phyloP scores from a whole-genome alignment of 1,140 invertebrate species.

The Macrobrachium nipponense region DNA sequence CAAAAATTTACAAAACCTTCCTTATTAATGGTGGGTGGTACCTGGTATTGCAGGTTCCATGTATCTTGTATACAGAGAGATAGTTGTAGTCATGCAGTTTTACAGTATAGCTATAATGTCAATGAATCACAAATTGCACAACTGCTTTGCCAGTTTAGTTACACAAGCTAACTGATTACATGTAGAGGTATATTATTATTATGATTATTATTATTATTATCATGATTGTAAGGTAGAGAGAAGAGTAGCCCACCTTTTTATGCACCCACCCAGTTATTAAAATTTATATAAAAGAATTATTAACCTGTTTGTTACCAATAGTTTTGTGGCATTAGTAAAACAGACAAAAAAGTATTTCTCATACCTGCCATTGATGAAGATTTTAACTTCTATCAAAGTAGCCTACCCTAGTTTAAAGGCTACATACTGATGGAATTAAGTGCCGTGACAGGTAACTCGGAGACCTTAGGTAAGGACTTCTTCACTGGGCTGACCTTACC shows the following conservation, averaged over 20 bases:
- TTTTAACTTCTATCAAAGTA: constrained; percentile 51
- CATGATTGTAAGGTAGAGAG: not conserved
- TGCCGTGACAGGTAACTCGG: constrained; percentile 44
- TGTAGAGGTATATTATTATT: constrained; percentile 17
- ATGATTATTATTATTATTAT: constrained; percentile 18
- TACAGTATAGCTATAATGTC: constrained; percentile 48
- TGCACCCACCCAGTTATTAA: constrained; percentile 42
- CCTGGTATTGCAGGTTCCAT: constrained; percentile 34
- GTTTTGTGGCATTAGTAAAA: constrained; percentile 42
- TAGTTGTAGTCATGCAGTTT: constrained; percentile 18
- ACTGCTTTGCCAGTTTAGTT: constrained; percentile 52
- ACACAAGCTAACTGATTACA: constrained; percentile 41
- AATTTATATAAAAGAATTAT: constrained; percentile 13
- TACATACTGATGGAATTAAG: constrained; percentile 37
- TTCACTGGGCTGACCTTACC: constrained; percentile 12
- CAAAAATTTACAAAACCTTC: constrained; percentile 40
- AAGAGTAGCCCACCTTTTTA: constrained; percentile 3
- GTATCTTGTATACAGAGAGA: not conserved
- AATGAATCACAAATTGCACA: constrained; percentile 59
- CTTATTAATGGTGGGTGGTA: constrained; percentile 52
- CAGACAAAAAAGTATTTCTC: constrained; percentile 40
- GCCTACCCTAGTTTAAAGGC: constrained; percentile 39
- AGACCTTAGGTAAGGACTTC: constrained; percentile 17
- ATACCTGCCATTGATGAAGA: constrained; percentile 54
- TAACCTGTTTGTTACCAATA: constrained; percentile 43